Evolutionary conservation across 1,140 invertebrate species (phyloP).

Genomic region (Meloidogyne exigua): DNA sequence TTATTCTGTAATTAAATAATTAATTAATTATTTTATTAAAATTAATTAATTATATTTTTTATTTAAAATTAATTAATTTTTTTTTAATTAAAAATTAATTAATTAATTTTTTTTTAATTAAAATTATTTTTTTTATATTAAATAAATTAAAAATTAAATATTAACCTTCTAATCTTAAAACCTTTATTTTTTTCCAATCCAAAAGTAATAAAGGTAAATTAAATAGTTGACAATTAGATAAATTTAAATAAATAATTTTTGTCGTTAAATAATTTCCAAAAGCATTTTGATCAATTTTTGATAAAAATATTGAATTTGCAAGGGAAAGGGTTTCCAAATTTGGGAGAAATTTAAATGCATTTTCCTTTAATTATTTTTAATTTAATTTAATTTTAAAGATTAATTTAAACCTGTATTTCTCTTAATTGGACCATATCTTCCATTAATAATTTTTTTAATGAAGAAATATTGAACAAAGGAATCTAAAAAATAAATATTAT

Average conservation of each 20-base stretch:
- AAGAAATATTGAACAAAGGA: background rate
- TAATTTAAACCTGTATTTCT: conserved; percentile 5
- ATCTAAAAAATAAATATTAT: background rate
- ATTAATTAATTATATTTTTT: background rate
- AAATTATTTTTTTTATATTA: too few relatives aligned
- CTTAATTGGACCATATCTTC: conserved; percentile 21
- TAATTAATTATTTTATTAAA: background rate
- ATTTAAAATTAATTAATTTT: too few relatives aligned
- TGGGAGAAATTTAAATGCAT: conserved; percentile 11
- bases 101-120: background rate
- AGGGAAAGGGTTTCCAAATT: conserved; percentile 9
- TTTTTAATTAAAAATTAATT: background rate
- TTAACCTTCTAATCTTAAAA: conserved; percentile 4
- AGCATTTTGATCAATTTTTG: conserved; percentile 4
- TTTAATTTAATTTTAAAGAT: background rate
- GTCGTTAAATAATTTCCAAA: background rate
- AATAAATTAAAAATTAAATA: too few relatives aligned
- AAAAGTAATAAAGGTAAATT: background rate
- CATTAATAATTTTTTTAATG: conserved; percentile 2
- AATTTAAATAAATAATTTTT: conserved; percentile 8
- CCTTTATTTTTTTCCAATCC: conserved; percentile 8
- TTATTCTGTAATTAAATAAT: background rate
- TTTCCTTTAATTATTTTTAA: background rate
- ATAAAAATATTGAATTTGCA: conserved; percentile 19
- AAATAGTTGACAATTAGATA: conserved; percentile 16